A percentile compares a stretch with the other conserved stretches of the same genome.
These are phyloP conservation scores for Isurus oxyrinchus DNA, from an alignment of 2,113 vertebrate genomes.

Conservation along the genomic window DNA sequence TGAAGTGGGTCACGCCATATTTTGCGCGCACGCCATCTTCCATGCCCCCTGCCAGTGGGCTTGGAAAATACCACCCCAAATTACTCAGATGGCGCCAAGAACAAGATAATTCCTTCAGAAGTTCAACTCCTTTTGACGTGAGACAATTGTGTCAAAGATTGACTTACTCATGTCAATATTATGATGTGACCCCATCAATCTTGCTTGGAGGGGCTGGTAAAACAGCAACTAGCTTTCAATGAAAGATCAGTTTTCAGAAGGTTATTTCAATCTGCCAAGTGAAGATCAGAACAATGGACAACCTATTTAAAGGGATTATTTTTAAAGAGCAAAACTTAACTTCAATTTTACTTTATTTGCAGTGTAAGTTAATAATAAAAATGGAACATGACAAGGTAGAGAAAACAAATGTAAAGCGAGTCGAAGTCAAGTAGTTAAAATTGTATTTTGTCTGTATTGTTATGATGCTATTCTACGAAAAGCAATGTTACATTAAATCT, in stretches of 20 bases:
- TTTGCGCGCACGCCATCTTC: no score
- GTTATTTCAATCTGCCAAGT: not conserved
- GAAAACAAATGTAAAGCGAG: not conserved
- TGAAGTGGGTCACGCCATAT: no score
- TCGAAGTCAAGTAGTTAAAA: not conserved
- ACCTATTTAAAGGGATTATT: not conserved
- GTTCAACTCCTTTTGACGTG: not conserved
- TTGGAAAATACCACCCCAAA: not conserved
- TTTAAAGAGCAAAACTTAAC: not conserved
- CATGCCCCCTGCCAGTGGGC: no score
- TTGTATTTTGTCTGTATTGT: not conserved
- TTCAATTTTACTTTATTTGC: no score
- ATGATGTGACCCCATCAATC: not conserved
- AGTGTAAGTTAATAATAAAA: not conserved
- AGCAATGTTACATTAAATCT: not conserved
- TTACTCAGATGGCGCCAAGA: not conserved
- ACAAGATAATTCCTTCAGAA: not conserved
- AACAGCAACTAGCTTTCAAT: not conserved
- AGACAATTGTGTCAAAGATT: not conserved
- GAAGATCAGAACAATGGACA: not conserved
- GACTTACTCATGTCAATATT: not conserved
- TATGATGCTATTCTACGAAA: not conserved
- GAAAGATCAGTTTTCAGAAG: not conserved
- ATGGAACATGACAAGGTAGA: not conserved
- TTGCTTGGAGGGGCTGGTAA: not conserved